phyloP scores from a whole-genome alignment of 2,797 vertebrate species.

The Muraenolepis orangiensis region DNA sequence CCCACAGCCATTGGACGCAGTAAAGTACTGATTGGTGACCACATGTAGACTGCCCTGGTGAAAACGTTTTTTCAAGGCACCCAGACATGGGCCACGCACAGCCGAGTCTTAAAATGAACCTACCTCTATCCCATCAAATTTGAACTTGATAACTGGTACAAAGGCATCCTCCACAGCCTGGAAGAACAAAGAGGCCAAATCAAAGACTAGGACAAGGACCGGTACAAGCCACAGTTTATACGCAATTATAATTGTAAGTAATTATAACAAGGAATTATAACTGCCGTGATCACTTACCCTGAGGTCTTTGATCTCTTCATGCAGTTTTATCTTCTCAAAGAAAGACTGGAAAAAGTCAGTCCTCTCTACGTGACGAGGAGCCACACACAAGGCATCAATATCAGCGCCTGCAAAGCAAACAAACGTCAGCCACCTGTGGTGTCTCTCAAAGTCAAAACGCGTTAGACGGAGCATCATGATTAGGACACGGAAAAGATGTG shows the following conservation, averaged over 20 bases:
- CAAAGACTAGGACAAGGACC: no score
- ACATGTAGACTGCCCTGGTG: background rate
- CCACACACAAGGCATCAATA: slow-evolving; percentile 95
- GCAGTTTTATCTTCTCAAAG: slow-evolving; percentile 91
- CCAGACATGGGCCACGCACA: background rate
- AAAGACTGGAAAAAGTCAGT: slow-evolving; percentile 95
- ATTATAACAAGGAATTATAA: no score
- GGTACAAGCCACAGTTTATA: slow-evolving; percentile 16
- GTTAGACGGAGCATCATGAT: background rate
- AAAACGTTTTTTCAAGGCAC: background rate
- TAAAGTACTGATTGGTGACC: background rate
- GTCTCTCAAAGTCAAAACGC: background rate
- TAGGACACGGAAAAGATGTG: background rate
- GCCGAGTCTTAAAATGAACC: slow-evolving; percentile 30
- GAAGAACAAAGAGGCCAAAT: slow-evolving; percentile 24
- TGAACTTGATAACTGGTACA: slow-evolving; percentile 98
- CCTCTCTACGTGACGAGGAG: slow-evolving; percentile 92
- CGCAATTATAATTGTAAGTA: no score
- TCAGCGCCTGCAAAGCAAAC: slow-evolving; percentile 83
- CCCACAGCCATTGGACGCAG: background rate
- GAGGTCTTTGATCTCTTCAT: slow-evolving; percentile 89
- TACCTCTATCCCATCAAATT: slow-evolving; percentile 97
- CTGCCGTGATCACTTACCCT: slow-evolving; percentile 71
- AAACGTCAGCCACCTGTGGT: slow-evolving; percentile 10
- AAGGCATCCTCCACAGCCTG: slow-evolving; percentile 98